Conservation (phyloP, 2,113 vertebrate species). For the Onychostruthus taczanowskii region DNA sequence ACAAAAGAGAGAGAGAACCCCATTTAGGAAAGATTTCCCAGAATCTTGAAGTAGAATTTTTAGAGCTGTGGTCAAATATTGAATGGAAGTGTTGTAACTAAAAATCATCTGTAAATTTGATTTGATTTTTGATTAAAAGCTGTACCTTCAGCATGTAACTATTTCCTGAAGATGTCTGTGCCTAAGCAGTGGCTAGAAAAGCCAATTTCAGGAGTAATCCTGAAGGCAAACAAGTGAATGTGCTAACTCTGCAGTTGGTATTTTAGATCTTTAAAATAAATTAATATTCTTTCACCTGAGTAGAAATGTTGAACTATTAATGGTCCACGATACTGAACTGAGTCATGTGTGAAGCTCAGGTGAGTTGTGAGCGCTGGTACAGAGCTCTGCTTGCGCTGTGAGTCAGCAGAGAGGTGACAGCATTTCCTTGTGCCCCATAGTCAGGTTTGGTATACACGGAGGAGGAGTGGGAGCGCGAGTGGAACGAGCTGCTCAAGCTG, state of each 20-base stretch:
- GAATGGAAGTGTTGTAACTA: background rate
- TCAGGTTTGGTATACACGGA: conserved; percentile 96
- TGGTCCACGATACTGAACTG: fast-evolving
- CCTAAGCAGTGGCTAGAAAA: background rate
- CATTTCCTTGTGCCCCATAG: conserved; percentile 62
- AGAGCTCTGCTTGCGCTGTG: background rate
- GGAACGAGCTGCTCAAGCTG: conserved; percentile 95
- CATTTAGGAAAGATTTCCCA: background rate
- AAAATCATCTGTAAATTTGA: background rate
- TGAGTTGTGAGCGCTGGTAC: fast-evolving
- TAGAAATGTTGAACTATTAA: background rate
- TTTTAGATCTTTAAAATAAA: background rate
- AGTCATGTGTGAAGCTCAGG: background rate
- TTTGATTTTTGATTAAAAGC: background rate
- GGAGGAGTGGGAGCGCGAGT: conserved; percentile 96
- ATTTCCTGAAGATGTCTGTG: background rate
- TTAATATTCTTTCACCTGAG: background rate
- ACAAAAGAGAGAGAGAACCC: background rate
- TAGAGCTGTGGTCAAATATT: background rate
- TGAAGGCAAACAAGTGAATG: background rate
- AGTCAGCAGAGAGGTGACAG: background rate
- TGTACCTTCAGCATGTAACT: background rate
- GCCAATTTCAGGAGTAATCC: background rate
- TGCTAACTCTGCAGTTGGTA: background rate
- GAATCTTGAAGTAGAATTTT: background rate